Evolutionary conservation across 2,113 vertebrate genomes (phyloP).

Genomic region (Ceratotherium simum): DNA sequence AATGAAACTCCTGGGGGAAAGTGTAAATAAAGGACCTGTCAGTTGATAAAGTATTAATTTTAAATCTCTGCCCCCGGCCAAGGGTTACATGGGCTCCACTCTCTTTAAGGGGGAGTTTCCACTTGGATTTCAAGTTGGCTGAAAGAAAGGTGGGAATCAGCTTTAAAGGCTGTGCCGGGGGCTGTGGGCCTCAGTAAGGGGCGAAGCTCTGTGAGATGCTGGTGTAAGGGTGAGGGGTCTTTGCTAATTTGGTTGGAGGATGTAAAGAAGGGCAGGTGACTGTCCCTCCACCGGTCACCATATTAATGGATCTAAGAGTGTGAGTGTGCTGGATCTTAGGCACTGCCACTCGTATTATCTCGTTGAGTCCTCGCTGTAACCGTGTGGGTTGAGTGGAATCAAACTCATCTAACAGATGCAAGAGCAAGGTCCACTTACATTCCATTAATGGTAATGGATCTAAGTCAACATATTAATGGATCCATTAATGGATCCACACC

Average conservation of each 20-base stretch:
- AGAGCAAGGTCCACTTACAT: background rate
- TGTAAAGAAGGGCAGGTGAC: background rate
- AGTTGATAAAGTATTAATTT: slow-evolving; percentile 66
- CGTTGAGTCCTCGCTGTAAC: background rate
- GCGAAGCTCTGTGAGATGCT: background rate
- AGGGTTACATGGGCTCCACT: background rate
- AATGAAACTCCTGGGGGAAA: slow-evolving; percentile 47
- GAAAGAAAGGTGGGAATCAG: background rate
- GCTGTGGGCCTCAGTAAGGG: background rate
- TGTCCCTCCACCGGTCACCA: background rate
- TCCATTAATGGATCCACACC: too few species aligned
- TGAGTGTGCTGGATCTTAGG: fast-evolving
- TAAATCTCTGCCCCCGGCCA: slow-evolving; percentile 54
- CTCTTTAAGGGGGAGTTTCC: slow-evolving; percentile 60
- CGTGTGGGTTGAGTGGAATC: background rate
- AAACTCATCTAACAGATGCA: background rate
- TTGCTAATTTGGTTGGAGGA: background rate
- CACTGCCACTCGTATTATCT: background rate
- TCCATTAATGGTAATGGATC: too few species aligned
- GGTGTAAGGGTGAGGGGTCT: background rate
- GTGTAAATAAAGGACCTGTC: slow-evolving; percentile 66
- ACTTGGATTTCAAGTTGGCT: slow-evolving; percentile 51
- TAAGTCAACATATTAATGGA: too few species aligned
- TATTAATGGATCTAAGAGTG: too few species aligned
- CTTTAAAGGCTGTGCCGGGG: background rate